Conservation (phyloP, 1,140 invertebrate genomes). For the Paraescarpia echinospica region DNA sequence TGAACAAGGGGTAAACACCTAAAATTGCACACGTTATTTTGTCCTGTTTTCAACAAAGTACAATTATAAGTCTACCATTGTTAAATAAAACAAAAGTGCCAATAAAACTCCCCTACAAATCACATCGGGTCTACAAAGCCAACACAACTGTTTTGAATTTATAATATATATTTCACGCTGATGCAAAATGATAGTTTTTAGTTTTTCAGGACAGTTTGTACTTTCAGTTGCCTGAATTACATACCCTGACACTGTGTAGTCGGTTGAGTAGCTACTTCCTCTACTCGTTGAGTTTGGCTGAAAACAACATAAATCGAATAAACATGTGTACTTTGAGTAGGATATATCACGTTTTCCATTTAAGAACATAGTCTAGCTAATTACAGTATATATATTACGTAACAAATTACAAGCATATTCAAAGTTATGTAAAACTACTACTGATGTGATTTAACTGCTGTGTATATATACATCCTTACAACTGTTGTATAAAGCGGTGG, state of each 20-base stretch:
- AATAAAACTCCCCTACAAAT: background rate
- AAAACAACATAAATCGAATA: conserved; percentile 19
- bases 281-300: conserved; percentile 38
- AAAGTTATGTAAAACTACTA: no score
- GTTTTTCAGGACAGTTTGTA: no score
- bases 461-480: no score
- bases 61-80: no score
- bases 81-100: background rate
- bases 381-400: no score
- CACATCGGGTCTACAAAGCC: background rate
- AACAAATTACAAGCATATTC: no score
- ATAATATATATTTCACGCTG: background rate
- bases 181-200: background rate
- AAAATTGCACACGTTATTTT: no score
- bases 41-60: no score
- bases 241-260: conserved; percentile 37
- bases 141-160: background rate
- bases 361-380: background rate
- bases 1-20: no score
- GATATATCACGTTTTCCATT: background rate
- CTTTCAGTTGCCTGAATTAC: background rate
- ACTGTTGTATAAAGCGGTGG: no score
- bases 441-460: no score
- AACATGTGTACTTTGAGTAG: background rate
- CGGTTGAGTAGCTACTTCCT: conserved; percentile 36